Base-by-base conservation (phyloP, 2,113 vertebrate species). In the Corydoras sp. region DNA sequence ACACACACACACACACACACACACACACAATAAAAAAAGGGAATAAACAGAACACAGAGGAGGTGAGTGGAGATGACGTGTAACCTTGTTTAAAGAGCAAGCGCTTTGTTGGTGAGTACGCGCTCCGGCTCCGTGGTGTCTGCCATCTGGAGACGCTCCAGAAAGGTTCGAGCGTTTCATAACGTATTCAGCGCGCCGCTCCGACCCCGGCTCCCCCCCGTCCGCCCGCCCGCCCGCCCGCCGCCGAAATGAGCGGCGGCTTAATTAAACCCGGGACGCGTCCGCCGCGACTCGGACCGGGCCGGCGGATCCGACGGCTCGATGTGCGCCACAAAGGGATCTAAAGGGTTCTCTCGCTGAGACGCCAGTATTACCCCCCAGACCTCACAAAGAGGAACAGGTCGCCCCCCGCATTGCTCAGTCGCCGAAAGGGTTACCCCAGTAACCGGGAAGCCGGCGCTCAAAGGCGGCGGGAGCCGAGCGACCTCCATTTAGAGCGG, bases 31-130 rank as follows among this genome's bases (percentile, higher is more conserved):
- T 24, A 1, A 24, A 24, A 24, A 24, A 75, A 49, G 56, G 49
- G 62, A 63, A 71, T 54, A 73, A 77, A 79, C 51, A 8, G 50
- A 71, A 76, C 71, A 58, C 18, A 24, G 18, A 24, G 18, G 18
- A 24, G 18, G 18, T 24, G 18, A 66, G 69, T 43, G 70, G 66
- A 73, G 68, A 70, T 64, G 72, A 76, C 68, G 67, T 31, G 58
- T 73, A 69, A 76, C 58, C 77, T 72, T 75, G 55, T 58, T 65
- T 69, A 71, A 58, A 80, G 76, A 70, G 48, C 58, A 62, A 62
- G 72, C 30, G 67, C 63, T 54, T 74, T 59, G 63, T 56, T 67
- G 72, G 63, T 68, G 77, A 74, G 77, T 71, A 68, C 69, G 15
- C 49, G 9, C 69, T 68, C 67, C 71, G 73, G 9, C 69, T 68